Base-by-base conservation (phyloP, 2,888 invertebrate species). In the Caradrina clavipalpis region DNA sequence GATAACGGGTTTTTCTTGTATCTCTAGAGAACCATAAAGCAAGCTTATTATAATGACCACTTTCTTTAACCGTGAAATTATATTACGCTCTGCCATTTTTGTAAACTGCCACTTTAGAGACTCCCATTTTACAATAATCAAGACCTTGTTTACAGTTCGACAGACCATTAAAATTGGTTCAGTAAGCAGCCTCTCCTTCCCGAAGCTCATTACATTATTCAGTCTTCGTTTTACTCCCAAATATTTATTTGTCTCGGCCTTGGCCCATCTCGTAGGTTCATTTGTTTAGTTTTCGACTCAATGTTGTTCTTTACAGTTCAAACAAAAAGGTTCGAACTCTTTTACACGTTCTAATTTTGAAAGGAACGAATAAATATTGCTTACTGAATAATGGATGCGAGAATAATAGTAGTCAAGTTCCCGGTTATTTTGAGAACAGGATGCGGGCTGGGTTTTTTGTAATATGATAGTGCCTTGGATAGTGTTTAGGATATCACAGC, bases 361-460 rank as follows among this genome's bases (percentile, higher is more conserved):
- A 47, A 47, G 26, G 35, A 66, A 19, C 65, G 59, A 22, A 60
- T 59, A 58, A 61, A 69, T 50, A 71, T 70, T 68, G 61, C 39
- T 45, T 55, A 31, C 50, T 54, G 45, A 35, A 60, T 59, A 68
- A 68, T 72, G 62, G 59, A 63, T 26, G 35, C 4, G 56, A 65
- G 54, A 64, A 67, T 70, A 80, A 55, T 47, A 58, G 67, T 45
- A 21, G 21, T 57, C 21, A 62, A 54, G 54, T 35, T 53, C 47
- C 66, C 67, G 61, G 63, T 58, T 89, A 88, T 87, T 89, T 86
- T 73, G 77, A 82, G 82, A 86, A 81, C 88, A 89, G 91, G 91
- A 91, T 91, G 91, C 89, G 91, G 90, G 90, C 26, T 73, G n/a
- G 45, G 71, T 76, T 78, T 87, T 78, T 69, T 66, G 88, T 86